Base-by-base conservation (phyloP, 2,113 vertebrate species). In the Lamprotornis superbus region DNA sequence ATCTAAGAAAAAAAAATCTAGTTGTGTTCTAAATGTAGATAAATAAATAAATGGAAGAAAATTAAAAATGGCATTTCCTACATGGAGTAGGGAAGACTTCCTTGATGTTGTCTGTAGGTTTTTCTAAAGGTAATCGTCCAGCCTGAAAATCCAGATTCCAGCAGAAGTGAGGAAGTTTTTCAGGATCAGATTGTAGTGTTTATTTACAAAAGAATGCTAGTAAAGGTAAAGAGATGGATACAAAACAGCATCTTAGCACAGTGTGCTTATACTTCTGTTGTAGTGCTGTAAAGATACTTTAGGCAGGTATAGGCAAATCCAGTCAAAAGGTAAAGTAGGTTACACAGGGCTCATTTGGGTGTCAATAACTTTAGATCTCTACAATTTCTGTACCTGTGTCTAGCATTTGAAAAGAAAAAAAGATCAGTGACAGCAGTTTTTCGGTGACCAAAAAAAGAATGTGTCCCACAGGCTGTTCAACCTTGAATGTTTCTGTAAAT, bases 131-230 rank as follows among this genome's bases (percentile, higher is more conserved):
- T 22, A 78, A 73, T 46, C 9, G 28, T 87, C 46, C 52, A 89
- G 76, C 64, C 73, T 87, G 87, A 92, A 94, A 94, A 91, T 83
- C 83, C 67, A 83, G 79, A 88, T 90, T 94, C 71, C 86, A 86
- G 59, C 1, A 39, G 31, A 20, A 80, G 50, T 7, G 40, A 91
- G 42, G 75, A 89, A 65, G 42, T 17, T 65, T 94, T 89, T 83
- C 31, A 81, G 83, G 42, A 92, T 73, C 55, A 83, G 77, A 49
- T 33, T 83, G 53, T 57, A 50, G 61, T 23, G 13, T 49, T 90
- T 73, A 16, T 56, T 65, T 18, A 33, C 30, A 37, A 65, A 93
- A 80, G 67, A 92, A 76, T 49, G 61, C 31, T 9, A 69, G 49
- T 49, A 53, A 95, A 90, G 22, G 52, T 55, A 17, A 37, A 86